A percentile compares a stretch with the other conserved stretches of the same genome.
Conservation (phyloP, 2,113 vertebrate genomes). For the Mixornis gularis region DNA sequence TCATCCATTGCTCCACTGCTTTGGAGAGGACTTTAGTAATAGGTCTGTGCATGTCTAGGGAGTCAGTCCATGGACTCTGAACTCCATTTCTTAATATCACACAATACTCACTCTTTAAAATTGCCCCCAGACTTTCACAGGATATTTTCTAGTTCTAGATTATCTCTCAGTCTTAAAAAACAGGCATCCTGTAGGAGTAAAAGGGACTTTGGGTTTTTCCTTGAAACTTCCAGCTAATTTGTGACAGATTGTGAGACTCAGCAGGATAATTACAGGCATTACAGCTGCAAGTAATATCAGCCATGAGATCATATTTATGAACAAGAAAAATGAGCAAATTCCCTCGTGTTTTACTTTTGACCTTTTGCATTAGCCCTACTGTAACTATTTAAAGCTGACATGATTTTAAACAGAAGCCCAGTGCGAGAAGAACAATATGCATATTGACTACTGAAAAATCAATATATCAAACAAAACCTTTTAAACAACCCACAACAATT, state of each 20-base stretch:
- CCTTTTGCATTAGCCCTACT: neutral
- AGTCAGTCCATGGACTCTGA: neutral
- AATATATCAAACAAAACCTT: neutral
- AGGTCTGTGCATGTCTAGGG: neutral
- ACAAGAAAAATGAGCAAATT: neutral
- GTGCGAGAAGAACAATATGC: neutral
- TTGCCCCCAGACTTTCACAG: neutral
- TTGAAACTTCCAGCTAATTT: neutral
- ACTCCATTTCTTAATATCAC: neutral
- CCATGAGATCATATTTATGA: neutral
- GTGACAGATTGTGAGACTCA: neutral
- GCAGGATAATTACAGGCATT: neutral
- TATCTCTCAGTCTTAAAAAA: neutral
- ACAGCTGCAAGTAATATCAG: neutral
- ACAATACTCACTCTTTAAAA: neutral
- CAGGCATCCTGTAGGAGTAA: neutral
- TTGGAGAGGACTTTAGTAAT: neutral
- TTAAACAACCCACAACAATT: neutral
- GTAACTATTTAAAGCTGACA: neutral
- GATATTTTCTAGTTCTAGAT: neutral
- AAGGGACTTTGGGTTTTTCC: neutral
- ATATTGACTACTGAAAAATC: neutral
- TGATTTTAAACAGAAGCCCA: neutral
- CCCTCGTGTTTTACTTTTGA: neutral
- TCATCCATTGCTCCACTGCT: neutral